A percentile compares a stretch with the other conserved stretches of the same genome.
phyloP scores from a whole-genome alignment of 92 coral and sea anemone species.

The Phenganax marumi region DNA sequence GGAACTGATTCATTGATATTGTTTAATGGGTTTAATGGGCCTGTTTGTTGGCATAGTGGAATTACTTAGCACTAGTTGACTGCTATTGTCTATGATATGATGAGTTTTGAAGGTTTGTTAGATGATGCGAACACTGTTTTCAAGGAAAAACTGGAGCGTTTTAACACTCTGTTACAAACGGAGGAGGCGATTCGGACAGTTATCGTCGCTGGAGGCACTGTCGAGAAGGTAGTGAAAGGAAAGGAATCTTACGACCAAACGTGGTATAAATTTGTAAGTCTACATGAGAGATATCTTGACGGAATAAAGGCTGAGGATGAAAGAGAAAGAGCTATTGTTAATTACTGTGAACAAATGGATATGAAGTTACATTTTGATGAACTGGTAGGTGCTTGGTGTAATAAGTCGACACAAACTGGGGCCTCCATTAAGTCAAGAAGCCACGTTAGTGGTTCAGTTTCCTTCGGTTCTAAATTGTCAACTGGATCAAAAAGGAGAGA shows the following conservation, averaged over 20 bases:
- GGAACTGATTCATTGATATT: too few relatives aligned
- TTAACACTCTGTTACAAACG: constrained; percentile 13
- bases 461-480: too few relatives aligned
- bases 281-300: constrained; percentile 45
- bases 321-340: background rate
- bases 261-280: constrained; percentile 42
- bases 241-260: constrained; percentile 13
- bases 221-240: constrained; percentile 17
- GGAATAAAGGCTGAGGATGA: background rate
- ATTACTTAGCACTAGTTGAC: background rate
- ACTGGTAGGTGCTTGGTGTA: too few relatives aligned
- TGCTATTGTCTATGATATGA: background rate
- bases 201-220: constrained; percentile 23
- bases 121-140: constrained; percentile 19
- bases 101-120: background rate
- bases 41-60: background rate
- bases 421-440: too few relatives aligned
- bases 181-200: constrained; percentile 9
- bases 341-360: constrained; percentile 42
- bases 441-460: too few relatives aligned
- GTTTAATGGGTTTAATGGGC: background rate
- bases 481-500: background rate
- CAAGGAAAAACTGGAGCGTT: constrained; percentile 14
- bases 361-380: constrained; percentile 34
- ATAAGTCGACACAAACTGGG: too few relatives aligned